A percentile compares a stretch with the other conserved stretches of the same genome.
These are phyloP conservation scores for Mactra quadrangularis DNA, from an alignment of 1,140 invertebrate genomes.

Conservation along the genomic window DNA sequence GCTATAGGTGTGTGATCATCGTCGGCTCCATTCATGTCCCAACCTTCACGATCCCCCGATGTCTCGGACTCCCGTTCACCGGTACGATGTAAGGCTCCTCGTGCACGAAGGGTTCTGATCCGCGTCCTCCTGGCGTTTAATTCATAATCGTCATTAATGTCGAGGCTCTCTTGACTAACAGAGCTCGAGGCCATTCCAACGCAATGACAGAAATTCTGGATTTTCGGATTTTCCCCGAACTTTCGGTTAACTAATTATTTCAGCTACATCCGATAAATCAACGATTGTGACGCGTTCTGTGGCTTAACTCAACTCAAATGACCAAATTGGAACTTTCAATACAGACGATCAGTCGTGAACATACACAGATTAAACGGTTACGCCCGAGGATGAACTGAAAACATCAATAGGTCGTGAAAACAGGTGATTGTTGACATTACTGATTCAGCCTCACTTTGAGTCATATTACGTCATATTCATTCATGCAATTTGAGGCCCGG, in stretches of 20 bases:
- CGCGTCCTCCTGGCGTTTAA: conserved; percentile 85
- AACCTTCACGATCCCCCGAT: conserved; percentile 60
- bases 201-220: no score
- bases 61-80: conserved; percentile 59
- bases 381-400: background rate
- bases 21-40: conserved; percentile 72
- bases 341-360: background rate
- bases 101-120: conserved; percentile 85
- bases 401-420: conserved; percentile 37
- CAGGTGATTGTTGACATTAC: conserved; percentile 51
- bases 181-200: conserved; percentile 87
- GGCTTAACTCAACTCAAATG: no score
- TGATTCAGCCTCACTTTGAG: conserved; percentile 53
- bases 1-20: conserved; percentile 10
- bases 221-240: no score
- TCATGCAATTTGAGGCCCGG: conserved; percentile 38
- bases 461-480: conserved; percentile 44
- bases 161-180: conserved; percentile 87
- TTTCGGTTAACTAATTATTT: no score
- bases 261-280: no score
- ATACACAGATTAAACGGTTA: background rate
- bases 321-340: no score
- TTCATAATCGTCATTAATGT: conserved; percentile 87
- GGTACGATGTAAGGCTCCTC: conserved; percentile 84
- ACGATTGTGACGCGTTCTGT: no score